phyloP scores from a whole-genome alignment of 2,888 invertebrate genomes.

The Monoplex corrugatus region DNA sequence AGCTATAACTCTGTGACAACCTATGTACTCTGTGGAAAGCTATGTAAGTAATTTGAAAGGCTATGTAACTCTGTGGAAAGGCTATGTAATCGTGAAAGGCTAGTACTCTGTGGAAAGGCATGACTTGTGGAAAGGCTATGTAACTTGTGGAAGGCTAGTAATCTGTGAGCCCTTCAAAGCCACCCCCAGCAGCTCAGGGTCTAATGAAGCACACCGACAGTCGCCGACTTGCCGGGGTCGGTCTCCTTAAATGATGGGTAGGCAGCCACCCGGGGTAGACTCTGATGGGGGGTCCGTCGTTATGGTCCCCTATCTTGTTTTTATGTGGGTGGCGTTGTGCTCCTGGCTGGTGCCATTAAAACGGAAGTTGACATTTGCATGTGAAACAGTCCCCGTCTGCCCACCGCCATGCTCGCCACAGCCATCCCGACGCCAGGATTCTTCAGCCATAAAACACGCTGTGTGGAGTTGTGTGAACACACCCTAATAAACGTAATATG shows the following conservation, averaged over 20 bases:
- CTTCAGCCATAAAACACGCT: no score
- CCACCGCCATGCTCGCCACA: background rate
- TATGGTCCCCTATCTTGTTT: background rate
- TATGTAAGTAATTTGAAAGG: no score
- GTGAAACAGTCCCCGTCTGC: constrained; percentile 29
- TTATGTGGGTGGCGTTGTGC: background rate
- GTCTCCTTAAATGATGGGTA: background rate
- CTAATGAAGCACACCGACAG: background rate
- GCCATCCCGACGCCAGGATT: no score
- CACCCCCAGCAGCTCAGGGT: background rate
- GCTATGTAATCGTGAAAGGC: no score
- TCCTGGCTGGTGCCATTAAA: background rate
- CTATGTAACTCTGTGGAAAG: no score
- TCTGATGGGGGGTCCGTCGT: background rate
- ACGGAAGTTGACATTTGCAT: constrained; percentile 16
- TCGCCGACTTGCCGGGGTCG: background rate
- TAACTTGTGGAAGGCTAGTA: no score
- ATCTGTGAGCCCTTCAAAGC: no score
- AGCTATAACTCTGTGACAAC: no score
- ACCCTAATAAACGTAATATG: no score
- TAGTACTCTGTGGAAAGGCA: no score
- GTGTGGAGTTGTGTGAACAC: background rate
- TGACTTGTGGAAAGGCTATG: no score
- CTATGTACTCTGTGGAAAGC: no score
- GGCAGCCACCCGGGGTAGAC: background rate